Evolutionary conservation across 2,888 invertebrate genomes (phyloP), one percentile per base, ranked within the genome.

Genomic region (Trileptium ribeirensis): DNA sequence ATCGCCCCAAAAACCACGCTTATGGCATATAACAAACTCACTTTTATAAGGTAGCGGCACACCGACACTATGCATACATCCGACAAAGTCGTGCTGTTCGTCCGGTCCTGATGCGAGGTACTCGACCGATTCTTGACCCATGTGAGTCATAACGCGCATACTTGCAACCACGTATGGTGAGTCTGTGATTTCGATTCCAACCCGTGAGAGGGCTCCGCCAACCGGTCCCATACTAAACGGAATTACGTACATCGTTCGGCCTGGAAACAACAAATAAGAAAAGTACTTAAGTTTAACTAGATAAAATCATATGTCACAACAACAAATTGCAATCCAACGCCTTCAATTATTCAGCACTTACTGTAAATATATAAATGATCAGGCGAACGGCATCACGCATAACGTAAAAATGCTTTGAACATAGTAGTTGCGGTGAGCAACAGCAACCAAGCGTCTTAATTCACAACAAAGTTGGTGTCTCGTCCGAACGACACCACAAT

Each of bases 141-240:
- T 95, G 85, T 97, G 92, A 0, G 97, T 95, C 97, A 97, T 97
- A 84, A 96, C 93, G 39, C 94, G 91, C 97, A 97, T 97, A 19
- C 95, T 95, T 84, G 94, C 94, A n/a, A 94, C 97, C 1, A 97
- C 97, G 88, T 97, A 97, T 0, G 96, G 93, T 0, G 97, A 97
- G 88, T 97, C 97, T 0, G 97, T 97, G 82, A 97, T 89, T 90
- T 97, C 94, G 80, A 97, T 93, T 29, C 97, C 97, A 87, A 96
- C 94, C 91, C 97, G 97, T 24, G 96, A 94, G 1, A 97, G 90
- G 0, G 95, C 94, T 0, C 96, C 96, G 0, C 95, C 94, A 0
- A 97, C 92, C 0, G 97, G 97, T 0, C 97, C 97, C 97, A 97
- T 97, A 83, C 95, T 95, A 91, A 95, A 97, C 29, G 97, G 97